Percentiles rank a stretch among this genome's conserved stretches.
These are phyloP conservation scores for Epiblema foenella DNA, from an alignment of 2,888 invertebrate species.

Conservation along the genomic window DNA sequence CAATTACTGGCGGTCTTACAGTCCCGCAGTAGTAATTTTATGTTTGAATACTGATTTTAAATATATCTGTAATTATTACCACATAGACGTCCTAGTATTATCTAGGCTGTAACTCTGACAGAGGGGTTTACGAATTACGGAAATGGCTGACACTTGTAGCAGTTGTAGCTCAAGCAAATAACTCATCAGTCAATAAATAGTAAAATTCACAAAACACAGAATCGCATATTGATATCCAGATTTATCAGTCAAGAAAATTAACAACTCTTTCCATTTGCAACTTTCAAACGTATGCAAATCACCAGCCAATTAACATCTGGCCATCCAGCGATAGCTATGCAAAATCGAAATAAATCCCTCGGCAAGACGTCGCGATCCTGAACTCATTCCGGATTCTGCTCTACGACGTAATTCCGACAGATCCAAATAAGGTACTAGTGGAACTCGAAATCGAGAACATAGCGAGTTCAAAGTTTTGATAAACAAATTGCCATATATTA, in stretches of 20 bases:
- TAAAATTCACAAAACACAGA: neutral
- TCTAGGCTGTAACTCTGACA: too few species aligned
- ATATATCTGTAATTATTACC: too few species aligned
- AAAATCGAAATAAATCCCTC: constrained; percentile 75
- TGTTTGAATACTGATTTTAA: too few species aligned
- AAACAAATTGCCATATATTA: neutral
- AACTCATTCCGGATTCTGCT: constrained; percentile 73
- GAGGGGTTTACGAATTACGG: too few species aligned
- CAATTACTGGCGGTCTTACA: too few species aligned
- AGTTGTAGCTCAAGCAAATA: too few species aligned
- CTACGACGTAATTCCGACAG: constrained; percentile 57
- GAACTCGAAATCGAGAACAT: constrained; percentile 17
- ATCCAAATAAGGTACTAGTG: constrained; percentile 28
- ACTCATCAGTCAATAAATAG: too few species aligned
- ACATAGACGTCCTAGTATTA: too few species aligned
- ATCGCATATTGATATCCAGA: neutral
- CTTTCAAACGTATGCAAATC: constrained; percentile 45
- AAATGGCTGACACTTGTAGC: too few species aligned
- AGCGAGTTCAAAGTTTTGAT: neutral
- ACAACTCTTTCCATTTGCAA: neutral
- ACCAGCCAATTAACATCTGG: constrained; percentile 63
- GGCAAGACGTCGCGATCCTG: constrained; percentile 64
- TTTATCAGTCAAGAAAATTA: too few species aligned
- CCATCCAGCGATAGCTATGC: constrained; percentile 64
- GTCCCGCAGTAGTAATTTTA: too few species aligned